These are phyloP conservation scores for Rhyacichthys aspro DNA, from an alignment of 2,797 vertebrate species.

Conservation along the genomic window DNA sequence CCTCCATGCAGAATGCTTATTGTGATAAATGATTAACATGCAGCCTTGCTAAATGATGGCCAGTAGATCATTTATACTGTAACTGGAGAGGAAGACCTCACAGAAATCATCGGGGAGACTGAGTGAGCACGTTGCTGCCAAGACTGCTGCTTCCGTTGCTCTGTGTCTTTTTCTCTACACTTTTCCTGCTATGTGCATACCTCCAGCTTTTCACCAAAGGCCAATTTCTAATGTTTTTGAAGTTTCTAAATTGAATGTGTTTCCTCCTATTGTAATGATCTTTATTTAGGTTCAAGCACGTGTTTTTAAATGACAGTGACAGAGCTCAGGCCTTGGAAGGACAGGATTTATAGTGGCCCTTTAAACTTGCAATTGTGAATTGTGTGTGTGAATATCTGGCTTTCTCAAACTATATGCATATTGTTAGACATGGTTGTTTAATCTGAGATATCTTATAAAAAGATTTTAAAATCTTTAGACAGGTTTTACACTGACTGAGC, in stretches of 20 bases:
- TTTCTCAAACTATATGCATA: too few relatives aligned
- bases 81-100: constrained; percentile 54
- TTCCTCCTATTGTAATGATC: background rate
- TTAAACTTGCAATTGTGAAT: too few relatives aligned
- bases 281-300: too few relatives aligned
- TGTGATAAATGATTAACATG: constrained; percentile 74
- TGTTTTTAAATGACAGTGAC: too few relatives aligned
- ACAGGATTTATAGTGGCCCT: too few relatives aligned
- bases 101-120: constrained; percentile 31
- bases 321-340: too few relatives aligned
- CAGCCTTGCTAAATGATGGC: constrained; percentile 67
- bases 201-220: background rate
- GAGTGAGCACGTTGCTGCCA: constrained; percentile 19
- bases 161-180: constrained; percentile 19
- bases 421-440: too few relatives aligned
- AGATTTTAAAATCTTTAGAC: too few relatives aligned
- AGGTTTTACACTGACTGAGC: too few relatives aligned
- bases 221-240: constrained; percentile 11
- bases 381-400: too few relatives aligned
- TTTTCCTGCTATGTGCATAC: background rate
- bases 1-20: constrained; percentile 39
- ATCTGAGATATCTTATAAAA: too few relatives aligned
- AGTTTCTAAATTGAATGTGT: background rate
- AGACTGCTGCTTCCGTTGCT: constrained; percentile 7
- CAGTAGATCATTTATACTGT: constrained; percentile 72